Conservation (phyloP, 1,140 invertebrate genomes). For the Melipona quadrifasciata region DNA sequence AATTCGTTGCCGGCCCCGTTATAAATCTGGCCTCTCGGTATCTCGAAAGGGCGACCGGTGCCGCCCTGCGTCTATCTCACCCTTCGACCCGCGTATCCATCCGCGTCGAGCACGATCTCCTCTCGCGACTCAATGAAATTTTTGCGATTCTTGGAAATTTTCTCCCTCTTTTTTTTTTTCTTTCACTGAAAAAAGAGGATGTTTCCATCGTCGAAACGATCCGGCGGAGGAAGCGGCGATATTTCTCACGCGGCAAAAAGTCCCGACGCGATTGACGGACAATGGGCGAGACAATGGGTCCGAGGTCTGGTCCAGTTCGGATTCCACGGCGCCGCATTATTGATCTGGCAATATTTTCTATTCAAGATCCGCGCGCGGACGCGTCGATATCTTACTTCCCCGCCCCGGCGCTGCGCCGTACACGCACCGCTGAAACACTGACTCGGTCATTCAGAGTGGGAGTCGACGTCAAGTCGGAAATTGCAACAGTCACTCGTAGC, state of each 20-base stretch:
- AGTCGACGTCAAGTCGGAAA: background rate
- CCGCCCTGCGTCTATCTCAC: background rate
- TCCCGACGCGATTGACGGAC: background rate
- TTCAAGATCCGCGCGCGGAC: background rate
- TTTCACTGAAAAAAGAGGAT: background rate
- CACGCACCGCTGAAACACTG: background rate
- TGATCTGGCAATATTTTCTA: constrained; percentile 17
- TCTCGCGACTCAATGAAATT: background rate
- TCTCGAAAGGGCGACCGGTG: background rate
- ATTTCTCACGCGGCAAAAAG: background rate
- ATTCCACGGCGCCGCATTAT: background rate
- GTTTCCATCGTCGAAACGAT: too few relatives aligned
- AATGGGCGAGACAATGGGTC: background rate
- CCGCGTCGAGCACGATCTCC: background rate
- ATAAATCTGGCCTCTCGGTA: constrained; percentile 5
- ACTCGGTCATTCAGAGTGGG: background rate
- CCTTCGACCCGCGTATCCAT: too few relatives aligned
- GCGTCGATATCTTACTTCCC: constrained; percentile 4
- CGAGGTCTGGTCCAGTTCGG: background rate
- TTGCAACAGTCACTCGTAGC: constrained; percentile 24
- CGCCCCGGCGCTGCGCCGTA: background rate
- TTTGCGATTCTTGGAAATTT: background rate
- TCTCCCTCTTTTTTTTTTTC: too few relatives aligned
- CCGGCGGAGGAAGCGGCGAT: too few relatives aligned
- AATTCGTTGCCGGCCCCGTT: background rate